Conservation (phyloP, 2,888 invertebrate species). For the Gibbula magus region DNA sequence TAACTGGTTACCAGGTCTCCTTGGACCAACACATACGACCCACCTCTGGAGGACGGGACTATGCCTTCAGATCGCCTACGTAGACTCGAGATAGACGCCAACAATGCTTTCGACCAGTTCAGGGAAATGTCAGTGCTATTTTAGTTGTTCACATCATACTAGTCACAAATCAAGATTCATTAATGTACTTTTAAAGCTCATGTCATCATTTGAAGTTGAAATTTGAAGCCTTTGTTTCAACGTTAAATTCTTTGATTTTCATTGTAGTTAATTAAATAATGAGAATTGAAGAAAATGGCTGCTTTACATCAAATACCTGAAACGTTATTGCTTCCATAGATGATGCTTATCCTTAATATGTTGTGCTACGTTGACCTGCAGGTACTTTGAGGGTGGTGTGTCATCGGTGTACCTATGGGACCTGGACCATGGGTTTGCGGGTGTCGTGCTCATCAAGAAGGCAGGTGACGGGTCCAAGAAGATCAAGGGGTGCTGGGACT, state of each 20-base stretch:
- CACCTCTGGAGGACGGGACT: slow-evolving; percentile 97
- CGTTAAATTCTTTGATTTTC: no score
- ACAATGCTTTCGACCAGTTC: slow-evolving; percentile 98
- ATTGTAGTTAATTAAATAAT: no score
- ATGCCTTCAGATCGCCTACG: slow-evolving; percentile 97
- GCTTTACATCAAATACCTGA: no score
- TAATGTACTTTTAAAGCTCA: background rate
- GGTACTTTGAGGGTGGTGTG: slow-evolving; percentile 99
- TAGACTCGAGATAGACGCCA: slow-evolving; percentile 97
- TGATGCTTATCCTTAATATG: background rate
- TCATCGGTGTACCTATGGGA: slow-evolving; percentile 99
- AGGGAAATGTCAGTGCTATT: slow-evolving; percentile 85
- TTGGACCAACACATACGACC: slow-evolving; percentile 99
- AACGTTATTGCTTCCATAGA: background rate
- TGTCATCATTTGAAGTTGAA: no score
- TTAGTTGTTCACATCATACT: background rate
- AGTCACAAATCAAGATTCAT: background rate
- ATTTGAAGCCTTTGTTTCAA: no score
- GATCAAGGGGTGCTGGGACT: slow-evolving; percentile 99
- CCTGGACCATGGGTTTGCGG: slow-evolving; percentile 93
- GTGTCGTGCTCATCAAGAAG: slow-evolving; percentile 98
- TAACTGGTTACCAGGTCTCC: slow-evolving; percentile 85
- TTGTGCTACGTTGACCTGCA: slow-evolving; percentile 44
- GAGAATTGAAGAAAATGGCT: no score
- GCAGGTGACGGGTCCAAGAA: slow-evolving; percentile 98